A percentile compares a stretch with the other conserved stretches of the same genome.
Evolutionary conservation across 2,797 vertebrate genomes (phyloP).

Genomic region (Calcarius lapponicus): DNA sequence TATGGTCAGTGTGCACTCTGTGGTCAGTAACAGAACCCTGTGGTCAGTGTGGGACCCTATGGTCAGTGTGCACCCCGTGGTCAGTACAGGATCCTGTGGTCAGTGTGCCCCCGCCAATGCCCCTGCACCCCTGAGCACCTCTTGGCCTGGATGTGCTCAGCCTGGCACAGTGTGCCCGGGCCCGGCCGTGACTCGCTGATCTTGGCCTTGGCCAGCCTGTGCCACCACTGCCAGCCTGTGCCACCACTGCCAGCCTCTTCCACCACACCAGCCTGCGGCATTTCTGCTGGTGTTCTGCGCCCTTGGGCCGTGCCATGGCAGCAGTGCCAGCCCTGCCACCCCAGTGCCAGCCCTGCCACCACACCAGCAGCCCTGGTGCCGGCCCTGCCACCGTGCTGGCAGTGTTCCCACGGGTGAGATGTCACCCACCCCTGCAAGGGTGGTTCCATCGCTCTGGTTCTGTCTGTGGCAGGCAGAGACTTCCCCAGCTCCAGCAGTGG

Average conservation of each 20-base stretch:
- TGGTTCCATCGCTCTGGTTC: not conserved
- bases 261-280: not conserved
- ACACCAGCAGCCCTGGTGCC: not conserved
- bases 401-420: constrained; percentile 10
- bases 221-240: no score
- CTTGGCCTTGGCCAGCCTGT: not conserved
- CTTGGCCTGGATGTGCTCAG: rapidly evolving
- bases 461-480: constrained; percentile 32
- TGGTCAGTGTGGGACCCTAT: no score
- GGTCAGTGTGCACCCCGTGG: no score
- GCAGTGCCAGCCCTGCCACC: not conserved
- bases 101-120: not conserved
- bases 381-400: not conserved
- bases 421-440: not conserved
- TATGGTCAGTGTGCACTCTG: not conserved
- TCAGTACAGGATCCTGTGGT: not conserved
- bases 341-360: not conserved
- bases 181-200: rapidly evolving
- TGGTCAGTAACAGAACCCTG: no score
- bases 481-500: not conserved
- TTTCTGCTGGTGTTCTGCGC: rapidly evolving
- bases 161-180: not conserved
- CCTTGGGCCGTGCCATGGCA: not conserved
- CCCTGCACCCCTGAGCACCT: rapidly evolving
- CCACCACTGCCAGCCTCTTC: no score